phyloP scores from a whole-genome alignment of 2,888 invertebrate genomes.

The Pristionchus mayeri region DNA sequence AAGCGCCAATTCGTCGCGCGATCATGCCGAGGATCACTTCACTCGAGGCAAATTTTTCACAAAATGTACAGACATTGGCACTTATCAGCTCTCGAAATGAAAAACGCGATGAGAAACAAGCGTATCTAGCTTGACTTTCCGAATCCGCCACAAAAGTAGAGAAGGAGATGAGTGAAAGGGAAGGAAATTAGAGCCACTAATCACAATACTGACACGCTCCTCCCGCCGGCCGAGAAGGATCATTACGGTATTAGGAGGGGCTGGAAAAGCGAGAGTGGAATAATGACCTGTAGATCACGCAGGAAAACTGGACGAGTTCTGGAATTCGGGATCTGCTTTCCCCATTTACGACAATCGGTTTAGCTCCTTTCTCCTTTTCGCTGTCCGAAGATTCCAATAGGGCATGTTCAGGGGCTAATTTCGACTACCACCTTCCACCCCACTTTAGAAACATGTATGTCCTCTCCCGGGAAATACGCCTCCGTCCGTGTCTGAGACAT shows the following conservation, averaged over 20 bases:
- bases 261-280: constrained; percentile 21
- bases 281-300: neutral
- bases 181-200: neutral
- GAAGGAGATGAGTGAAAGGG: constrained; percentile 16
- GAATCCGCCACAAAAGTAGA: neutral
- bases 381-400: neutral
- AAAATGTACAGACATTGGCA: neutral
- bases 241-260: constrained; percentile 38
- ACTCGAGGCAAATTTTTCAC: neutral
- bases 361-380: neutral
- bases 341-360: neutral
- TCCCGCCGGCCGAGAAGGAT: neutral
- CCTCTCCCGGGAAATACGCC: neutral
- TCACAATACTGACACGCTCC: constrained; percentile 8
- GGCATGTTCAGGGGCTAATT: neutral
- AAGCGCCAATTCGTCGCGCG: neutral
- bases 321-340: neutral
- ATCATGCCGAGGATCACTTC: neutral
- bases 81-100: no score
- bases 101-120: no score
- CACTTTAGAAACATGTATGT: neutral
- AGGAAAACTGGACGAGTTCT: neutral
- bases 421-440: neutral
- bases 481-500: neutral
- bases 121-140: neutral